Evolutionary conservation across 2,797 vertebrate genomes (phyloP).

Genomic region (Corythornis leucogaster): DNA sequence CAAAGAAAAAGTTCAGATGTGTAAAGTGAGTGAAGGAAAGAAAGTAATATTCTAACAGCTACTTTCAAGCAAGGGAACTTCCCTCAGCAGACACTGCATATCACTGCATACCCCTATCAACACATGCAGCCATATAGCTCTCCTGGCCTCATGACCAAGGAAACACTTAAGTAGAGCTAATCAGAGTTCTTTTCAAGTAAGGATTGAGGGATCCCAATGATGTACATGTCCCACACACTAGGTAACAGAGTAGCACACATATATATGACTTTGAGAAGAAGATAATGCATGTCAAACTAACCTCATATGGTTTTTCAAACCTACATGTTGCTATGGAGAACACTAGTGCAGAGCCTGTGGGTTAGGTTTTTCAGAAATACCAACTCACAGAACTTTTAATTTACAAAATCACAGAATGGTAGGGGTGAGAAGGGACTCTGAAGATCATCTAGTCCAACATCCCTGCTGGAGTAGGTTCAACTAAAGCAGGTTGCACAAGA

Average conservation of each 20-base stretch:
- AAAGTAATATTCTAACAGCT: background rate
- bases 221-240: fast-evolving
- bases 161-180: background rate
- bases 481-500: background rate
- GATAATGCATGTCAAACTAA: background rate
- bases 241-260: background rate
- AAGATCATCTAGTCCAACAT: background rate
- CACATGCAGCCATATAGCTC: fast-evolving
- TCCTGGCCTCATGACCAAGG: background rate
- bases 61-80: background rate
- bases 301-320: background rate
- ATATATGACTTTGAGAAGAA: background rate
- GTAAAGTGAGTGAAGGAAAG: background rate
- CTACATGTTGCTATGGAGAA: background rate
- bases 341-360: background rate
- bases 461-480: background rate
- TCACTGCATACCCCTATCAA: background rate
- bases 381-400: background rate
- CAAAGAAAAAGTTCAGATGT: background rate
- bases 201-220: background rate
- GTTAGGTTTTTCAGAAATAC: background rate
- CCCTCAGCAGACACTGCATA: background rate
- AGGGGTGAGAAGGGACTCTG: background rate
- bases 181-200: background rate
- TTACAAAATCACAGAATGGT: background rate